Evolutionary conservation across 1,140 invertebrate species (phyloP).

Genomic region (Megathymus violae): DNA sequence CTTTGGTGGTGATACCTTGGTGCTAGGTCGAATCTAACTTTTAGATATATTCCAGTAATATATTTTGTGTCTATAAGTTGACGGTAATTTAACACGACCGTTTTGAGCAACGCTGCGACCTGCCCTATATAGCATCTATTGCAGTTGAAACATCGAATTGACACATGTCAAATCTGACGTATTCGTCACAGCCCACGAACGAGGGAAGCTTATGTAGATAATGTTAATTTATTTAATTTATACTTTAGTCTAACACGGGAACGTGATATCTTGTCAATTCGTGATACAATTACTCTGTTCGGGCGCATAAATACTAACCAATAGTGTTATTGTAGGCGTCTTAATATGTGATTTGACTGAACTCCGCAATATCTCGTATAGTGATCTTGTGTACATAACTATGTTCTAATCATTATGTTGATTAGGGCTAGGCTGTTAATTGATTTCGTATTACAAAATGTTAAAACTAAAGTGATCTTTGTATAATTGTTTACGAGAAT

Average conservation of each 20-base stretch:
- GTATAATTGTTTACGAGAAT: slow-evolving; percentile 80
- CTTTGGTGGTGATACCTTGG: slow-evolving; percentile 72
- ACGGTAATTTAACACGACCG: slow-evolving; percentile 37
- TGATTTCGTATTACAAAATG: slow-evolving; percentile 77
- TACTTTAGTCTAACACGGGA: slow-evolving; percentile 42
- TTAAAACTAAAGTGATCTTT: slow-evolving; percentile 74
- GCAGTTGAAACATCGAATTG: slow-evolving; percentile 66
- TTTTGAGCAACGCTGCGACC: slow-evolving; percentile 21
- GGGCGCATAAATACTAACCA: slow-evolving; percentile 46
- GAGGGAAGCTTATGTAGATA: slow-evolving; percentile 32
- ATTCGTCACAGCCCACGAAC: slow-evolving; percentile 55
- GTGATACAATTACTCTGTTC: slow-evolving; percentile 57
- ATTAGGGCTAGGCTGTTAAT: slow-evolving; percentile 82
- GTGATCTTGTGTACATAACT: slow-evolving; percentile 57
- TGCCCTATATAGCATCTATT: slow-evolving; percentile 28
- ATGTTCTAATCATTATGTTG: slow-evolving; percentile 62
- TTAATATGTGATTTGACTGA: slow-evolving; percentile 73
- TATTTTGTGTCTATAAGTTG: slow-evolving; percentile 53
- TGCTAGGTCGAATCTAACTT: slow-evolving; percentile 72
- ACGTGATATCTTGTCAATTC: slow-evolving; percentile 70
- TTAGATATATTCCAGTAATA: slow-evolving; percentile 62
- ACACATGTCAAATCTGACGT: slow-evolving; percentile 69
- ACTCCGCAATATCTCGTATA: slow-evolving; percentile 69
- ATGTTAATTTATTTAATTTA: slow-evolving; percentile 59
- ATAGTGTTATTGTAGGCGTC: slow-evolving; percentile 48